Base-by-base conservation (phyloP, 2,888 invertebrate species). In the Trissolcus japonicus region DNA sequence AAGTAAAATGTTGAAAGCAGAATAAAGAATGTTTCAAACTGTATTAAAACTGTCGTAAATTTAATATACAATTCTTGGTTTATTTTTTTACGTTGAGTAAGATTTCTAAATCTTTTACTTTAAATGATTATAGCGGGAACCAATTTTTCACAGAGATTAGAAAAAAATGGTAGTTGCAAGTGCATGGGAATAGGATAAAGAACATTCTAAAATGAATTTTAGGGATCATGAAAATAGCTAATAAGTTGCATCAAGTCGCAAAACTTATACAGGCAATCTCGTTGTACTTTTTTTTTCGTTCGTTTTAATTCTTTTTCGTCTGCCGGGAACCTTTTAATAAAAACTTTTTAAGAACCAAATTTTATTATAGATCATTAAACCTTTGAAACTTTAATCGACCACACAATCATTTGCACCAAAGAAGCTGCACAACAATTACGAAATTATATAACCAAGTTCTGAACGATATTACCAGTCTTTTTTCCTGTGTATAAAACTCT, bases 281-380 rank as follows among this genome's bases (percentile, higher is more conserved):
- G 21, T 16, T 57, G 35, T 9, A 35, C 35, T 35, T 35, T 35
- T 35, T 35, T 35, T 43, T 11, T 35, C n/a, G 48, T 46, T 21
- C 53, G 29, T 41, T 54, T 29, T 57, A 35, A 40, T 40, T 57
- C 43, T 2, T 19, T 53, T 43, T 50, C 25, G 35, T 17, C 43
- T 16, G 29, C 35, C 19, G 7, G 11, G 14, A 67, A 35, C 35
- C 25, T 57, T 40, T n/a, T 53, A 60, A 59, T 67, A 67, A 67
- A 66, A 67, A 68, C 60, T 68, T 68, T 35, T 68, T 46, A 55
- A 48, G 48, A 60, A 54, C 46, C 13, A 48, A 68, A 68, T 55
- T 68, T 68, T 61, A 60, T 68, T 61, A 55, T 9, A 61, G 48
- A 46, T 59, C 54, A 40, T 41, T 46, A 55, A 68, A 48, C 21